phyloP scores from a whole-genome alignment of 2,888 invertebrate genomes.

The Imbricaverruca yamaguchii region DNA sequence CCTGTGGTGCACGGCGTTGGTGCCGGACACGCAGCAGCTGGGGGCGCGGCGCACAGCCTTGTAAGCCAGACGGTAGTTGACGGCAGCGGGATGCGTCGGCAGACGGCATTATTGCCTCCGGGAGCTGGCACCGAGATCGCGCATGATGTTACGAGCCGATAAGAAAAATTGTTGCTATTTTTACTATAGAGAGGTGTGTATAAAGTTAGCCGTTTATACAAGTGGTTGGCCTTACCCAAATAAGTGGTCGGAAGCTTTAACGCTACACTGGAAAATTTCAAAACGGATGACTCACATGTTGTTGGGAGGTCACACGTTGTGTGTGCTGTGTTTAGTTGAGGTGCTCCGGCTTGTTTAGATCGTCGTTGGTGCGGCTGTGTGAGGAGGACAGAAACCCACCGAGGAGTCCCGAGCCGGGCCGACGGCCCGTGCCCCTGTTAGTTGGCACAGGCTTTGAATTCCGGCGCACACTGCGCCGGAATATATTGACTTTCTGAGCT shows the following conservation, averaged over 20 bases:
- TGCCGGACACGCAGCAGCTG: too few relatives aligned
- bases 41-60: too few relatives aligned
- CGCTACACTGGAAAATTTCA: neutral
- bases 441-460: neutral
- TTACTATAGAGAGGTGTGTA: conserved; percentile 15
- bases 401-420: too few relatives aligned
- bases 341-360: neutral
- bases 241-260: conserved; percentile 14
- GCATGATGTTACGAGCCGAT: too few relatives aligned
- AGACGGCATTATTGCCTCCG: too few relatives aligned
- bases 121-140: too few relatives aligned
- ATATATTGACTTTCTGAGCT: neutral
- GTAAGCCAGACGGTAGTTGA: too few relatives aligned
- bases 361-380: neutral
- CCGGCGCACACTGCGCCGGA: neutral
- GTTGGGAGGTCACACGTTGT: neutral
- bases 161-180: conserved; percentile 14
- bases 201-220: conserved; percentile 18
- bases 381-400: too few relatives aligned
- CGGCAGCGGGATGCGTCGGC: too few relatives aligned
- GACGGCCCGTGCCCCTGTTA: neutral
- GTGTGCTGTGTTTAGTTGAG: conserved; percentile 3
- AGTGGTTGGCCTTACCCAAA: conserved; percentile 13
- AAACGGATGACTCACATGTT: neutral
- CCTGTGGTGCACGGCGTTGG: too few relatives aligned